A percentile compares a stretch with the other conserved stretches of the same genome.
Evolutionary conservation across 2,888 invertebrate species (phyloP).

Genomic region (Chelonus formosanus): DNA sequence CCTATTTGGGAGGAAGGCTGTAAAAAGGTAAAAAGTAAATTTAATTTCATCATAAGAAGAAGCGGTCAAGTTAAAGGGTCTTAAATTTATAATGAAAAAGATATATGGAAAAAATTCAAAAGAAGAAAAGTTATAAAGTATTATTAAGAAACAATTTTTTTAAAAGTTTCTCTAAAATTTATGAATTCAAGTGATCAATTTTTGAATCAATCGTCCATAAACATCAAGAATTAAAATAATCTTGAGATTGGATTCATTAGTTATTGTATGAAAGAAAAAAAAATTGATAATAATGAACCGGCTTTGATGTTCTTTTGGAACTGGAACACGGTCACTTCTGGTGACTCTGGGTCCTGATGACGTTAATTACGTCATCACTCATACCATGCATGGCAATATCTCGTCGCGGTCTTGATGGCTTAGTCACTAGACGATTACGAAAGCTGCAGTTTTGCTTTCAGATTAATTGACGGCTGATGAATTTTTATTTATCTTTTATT

Average conservation of each 20-base stretch:
- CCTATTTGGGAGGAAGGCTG: slow-evolving; percentile 70
- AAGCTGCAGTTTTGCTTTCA: slow-evolving; percentile 38
- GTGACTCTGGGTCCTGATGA: slow-evolving; percentile 23
- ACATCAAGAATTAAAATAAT: too few species aligned
- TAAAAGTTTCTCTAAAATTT: too few species aligned
- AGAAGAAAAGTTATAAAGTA: too few species aligned
- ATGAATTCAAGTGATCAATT: too few species aligned
- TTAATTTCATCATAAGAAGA: too few species aligned
- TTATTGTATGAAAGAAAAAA: too few species aligned
- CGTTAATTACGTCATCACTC: slow-evolving; percentile 56
- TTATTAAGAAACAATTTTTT: too few species aligned
- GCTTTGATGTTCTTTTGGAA: neutral
- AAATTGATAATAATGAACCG: neutral
- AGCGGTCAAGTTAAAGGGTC: too few species aligned
- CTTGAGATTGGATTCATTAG: too few species aligned
- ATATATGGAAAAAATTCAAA: too few species aligned
- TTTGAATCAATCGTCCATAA: too few species aligned
- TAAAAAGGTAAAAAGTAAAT: slow-evolving; percentile 34
- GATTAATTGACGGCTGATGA: slow-evolving; percentile 12
- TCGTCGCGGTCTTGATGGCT: slow-evolving; percentile 45
- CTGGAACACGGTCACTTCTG: slow-evolving; percentile 20
- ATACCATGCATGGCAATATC: slow-evolving; percentile 58
- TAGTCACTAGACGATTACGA: slow-evolving; percentile 54
- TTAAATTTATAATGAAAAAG: too few species aligned
- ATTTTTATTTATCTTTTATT: slow-evolving; percentile 10